phyloP scores from a whole-genome alignment of 2,797 vertebrate genomes.

The Rallus crepitans region DNA sequence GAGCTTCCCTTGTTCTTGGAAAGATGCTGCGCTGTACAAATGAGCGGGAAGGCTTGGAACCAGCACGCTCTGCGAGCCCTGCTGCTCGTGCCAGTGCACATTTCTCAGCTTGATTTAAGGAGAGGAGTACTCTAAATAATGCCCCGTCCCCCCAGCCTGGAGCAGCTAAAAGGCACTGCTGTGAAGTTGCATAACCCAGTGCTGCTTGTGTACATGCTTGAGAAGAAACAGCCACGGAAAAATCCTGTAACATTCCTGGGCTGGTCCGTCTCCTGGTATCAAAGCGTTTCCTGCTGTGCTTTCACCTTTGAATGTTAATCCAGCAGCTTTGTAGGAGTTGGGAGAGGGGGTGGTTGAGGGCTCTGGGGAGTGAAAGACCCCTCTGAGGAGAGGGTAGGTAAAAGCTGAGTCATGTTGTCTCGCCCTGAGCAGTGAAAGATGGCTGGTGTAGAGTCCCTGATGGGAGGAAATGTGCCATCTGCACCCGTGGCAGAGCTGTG shows the following conservation, averaged over 20 bases:
- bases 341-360: neutral
- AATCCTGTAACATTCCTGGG: slow-evolving; percentile 70
- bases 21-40: neutral
- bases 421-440: neutral
- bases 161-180: slow-evolving; percentile 15
- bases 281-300: slow-evolving; percentile 55
- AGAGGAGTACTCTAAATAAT: slow-evolving; percentile 5
- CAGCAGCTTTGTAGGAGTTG: slow-evolving; percentile 33
- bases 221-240: slow-evolving; percentile 76
- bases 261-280: slow-evolving; percentile 52
- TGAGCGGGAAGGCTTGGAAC: neutral
- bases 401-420: neutral
- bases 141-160: neutral
- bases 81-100: neutral
- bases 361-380: neutral
- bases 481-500: neutral
- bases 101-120: slow-evolving; percentile 41
- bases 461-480: neutral
- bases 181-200: slow-evolving; percentile 56
- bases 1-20: neutral
- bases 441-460: neutral
- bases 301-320: slow-evolving; percentile 74
- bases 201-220: slow-evolving; percentile 58
- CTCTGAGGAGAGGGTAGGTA: neutral
- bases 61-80: neutral